These are phyloP conservation scores for Drosophila pectinifera DNA, from an alignment of 1,140 invertebrate genomes.

Conservation along the genomic window DNA sequence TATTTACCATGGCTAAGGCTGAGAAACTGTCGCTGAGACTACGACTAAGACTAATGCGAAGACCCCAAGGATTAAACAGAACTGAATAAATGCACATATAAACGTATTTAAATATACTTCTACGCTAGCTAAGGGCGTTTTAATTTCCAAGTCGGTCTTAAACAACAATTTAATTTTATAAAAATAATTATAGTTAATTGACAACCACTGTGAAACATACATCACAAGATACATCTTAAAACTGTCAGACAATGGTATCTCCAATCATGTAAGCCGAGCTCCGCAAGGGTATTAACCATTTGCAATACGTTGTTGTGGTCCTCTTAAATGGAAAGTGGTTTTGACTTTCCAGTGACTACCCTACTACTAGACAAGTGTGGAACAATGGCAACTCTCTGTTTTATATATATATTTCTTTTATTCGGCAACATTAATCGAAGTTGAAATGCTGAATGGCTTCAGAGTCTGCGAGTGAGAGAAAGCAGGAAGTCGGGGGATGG, in stretches of 20 bases:
- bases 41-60: slow-evolving; percentile 11
- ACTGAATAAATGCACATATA: neutral
- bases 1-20: slow-evolving; percentile 44
- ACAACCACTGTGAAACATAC: no score
- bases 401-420: slow-evolving; percentile 17
- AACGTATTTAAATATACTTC: neutral
- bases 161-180: neutral
- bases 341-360: slow-evolving; percentile 23
- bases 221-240: no score
- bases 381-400: slow-evolving; percentile 28
- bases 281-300: neutral
- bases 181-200: neutral
- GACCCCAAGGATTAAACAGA: slow-evolving; percentile 32
- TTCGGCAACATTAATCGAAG: slow-evolving; percentile 75
- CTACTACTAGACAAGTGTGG: slow-evolving; percentile 56
- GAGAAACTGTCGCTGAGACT: slow-evolving; percentile 5
- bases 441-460: slow-evolving; percentile 57
- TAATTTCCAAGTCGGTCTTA: neutral
- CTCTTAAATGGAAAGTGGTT: neutral
- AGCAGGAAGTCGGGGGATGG: no score
- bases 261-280: neutral
- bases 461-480: slow-evolving; percentile 36
- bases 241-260: no score
- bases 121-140: neutral
- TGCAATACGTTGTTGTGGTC: no score